Conservation (phyloP, 2,797 vertebrate genomes). For the Corythornis leucogaster region DNA sequence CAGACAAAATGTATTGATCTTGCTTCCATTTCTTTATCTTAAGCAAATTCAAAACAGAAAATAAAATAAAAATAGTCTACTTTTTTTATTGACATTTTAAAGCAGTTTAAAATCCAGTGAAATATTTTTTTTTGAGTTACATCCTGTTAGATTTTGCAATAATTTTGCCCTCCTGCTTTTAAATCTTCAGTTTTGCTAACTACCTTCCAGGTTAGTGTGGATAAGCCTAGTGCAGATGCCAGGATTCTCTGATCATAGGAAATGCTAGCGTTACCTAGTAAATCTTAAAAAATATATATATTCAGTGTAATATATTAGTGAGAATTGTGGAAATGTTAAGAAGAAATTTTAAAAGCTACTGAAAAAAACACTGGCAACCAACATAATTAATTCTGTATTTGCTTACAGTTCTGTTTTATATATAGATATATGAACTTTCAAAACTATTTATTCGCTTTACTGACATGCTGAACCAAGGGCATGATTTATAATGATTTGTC, state of each 20-base stretch:
- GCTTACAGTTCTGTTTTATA: neutral
- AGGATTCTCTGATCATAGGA: neutral
- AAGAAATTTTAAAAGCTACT: neutral
- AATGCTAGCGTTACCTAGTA: neutral
- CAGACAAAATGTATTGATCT: neutral
- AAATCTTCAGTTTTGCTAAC: neutral
- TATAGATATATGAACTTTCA: neutral
- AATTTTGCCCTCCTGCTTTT: neutral
- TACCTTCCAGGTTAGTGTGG: neutral
- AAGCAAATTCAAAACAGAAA: constrained; percentile 23
- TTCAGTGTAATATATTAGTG: neutral
- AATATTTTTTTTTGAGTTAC: neutral
- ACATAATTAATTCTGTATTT: neutral
- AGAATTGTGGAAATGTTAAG: neutral
- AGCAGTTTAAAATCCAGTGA: neutral
- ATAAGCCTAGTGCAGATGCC: neutral
- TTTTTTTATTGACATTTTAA: neutral
- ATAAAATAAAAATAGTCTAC: neutral
- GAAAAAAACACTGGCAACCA: neutral
- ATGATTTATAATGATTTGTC: constrained; percentile 48
- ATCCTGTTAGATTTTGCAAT: neutral
- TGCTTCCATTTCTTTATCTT: neutral
- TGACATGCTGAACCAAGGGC: constrained; percentile 13
- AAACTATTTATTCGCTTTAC: neutral
- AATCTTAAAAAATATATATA: neutral